Base-by-base conservation (phyloP, 2,888 invertebrate species). In the Osedax fenrisi region DNA sequence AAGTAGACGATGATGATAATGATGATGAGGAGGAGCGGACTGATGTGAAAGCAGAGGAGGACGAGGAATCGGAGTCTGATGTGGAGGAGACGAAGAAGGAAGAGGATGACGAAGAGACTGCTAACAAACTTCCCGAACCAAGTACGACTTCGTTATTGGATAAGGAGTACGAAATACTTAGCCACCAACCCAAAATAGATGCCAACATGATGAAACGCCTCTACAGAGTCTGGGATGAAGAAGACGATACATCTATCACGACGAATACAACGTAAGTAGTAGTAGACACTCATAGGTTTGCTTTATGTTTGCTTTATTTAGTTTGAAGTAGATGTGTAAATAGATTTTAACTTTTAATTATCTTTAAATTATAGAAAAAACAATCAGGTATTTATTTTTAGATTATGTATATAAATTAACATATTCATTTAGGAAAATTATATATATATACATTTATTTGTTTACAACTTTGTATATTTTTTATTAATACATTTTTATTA, bases 11-110 rank as follows among this genome's bases (percentile, higher is more conserved):
- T 24, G 25, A 68, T 21, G 13, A 41, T 10, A 13, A 26, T 23
- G 22, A 25, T 70, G 41, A 64, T 64, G 64, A 75, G 22, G 41
- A 22, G 13, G 72, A 3, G 27, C 27, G 70, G 26, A 67, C 67
- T 2, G 3, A 13, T 24, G 23, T 22, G 3, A 3, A n/a, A 5
- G 26, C 13, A 10, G 27, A 27, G 26, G n/a, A 25, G 5, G 25
- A 25, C 67, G 22, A 13, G 10, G 67, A 72, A 5, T 13, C 68
- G n/a, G 73, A 66, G 5, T 17, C 17, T 13, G n/a, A 21, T 23
- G 26, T 66, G 10, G 5, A 64, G n/a, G 17, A 22, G 23, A 13
- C 24, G n/a, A 5, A 22, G 23, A 3, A 59, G 3, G 26, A 22
- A 3, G 13, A 23, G 62, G 61, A 67, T 5, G 26, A 22, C 5